Conservation (phyloP, 2,888 invertebrate species). For the Brenthis hecate region DNA sequence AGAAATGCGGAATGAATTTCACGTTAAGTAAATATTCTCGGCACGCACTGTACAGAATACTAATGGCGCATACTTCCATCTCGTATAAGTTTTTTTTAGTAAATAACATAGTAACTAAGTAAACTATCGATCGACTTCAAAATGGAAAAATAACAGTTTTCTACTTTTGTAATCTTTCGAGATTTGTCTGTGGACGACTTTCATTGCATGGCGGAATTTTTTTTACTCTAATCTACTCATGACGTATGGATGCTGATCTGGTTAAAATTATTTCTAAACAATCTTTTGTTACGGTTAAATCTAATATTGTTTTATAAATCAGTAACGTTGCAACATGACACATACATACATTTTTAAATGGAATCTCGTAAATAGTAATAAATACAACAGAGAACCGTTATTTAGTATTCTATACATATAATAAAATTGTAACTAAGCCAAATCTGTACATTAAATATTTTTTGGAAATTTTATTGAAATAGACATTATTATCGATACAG, state of each 20-base stretch:
- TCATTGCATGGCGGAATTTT: no score
- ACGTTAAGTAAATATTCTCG: constrained; percentile 7
- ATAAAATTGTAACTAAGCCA: no score
- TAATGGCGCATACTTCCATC: background rate
- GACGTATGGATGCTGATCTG: no score
- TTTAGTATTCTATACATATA: no score
- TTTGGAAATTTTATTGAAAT: no score
- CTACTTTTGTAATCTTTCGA: background rate
- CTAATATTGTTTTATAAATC: constrained; percentile 31
- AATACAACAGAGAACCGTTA: constrained; percentile 18
- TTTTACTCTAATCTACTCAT: no score
- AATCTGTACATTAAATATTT: no score
- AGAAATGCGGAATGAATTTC: background rate
- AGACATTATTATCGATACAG: no score
- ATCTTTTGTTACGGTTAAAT: constrained; percentile 37
- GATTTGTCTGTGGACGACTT: no score
- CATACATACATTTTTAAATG: constrained; percentile 26
- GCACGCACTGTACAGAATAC: background rate
- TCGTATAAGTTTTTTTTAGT: background rate
- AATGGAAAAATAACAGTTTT: background rate
- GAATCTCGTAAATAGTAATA: constrained; percentile 35
- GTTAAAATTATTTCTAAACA: constrained; percentile 34
- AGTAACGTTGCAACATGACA: constrained; percentile 30
- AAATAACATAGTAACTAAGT: background rate
- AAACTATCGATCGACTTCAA: background rate